Percentiles rank a stretch among this genome's conserved stretches.
Evolutionary conservation across 2,797 vertebrate species (phyloP).

Genomic region (Siniperca obscura): DNA sequence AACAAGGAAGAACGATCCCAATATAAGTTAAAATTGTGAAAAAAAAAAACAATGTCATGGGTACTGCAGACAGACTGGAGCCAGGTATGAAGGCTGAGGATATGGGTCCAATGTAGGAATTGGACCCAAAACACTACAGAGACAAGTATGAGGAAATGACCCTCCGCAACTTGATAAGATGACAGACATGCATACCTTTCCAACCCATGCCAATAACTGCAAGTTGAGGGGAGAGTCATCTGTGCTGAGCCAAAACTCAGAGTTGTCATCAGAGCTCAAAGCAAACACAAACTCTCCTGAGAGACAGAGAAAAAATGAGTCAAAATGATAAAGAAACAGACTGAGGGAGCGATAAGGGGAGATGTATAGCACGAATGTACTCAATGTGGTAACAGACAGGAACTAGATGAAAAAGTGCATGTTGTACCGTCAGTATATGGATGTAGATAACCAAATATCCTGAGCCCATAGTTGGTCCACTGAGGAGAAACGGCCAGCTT

Average conservation of each 20-base stretch:
- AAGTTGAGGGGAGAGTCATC: conserved; percentile 88
- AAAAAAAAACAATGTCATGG: too few species aligned
- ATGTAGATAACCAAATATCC: conserved; percentile 96
- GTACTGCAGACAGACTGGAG: too few species aligned
- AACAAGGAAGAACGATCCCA: too few species aligned
- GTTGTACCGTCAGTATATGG: conserved; percentile 88
- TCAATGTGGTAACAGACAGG: neutral
- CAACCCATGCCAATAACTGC: conserved; percentile 88
- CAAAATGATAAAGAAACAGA: neutral
- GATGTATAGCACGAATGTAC: neutral
- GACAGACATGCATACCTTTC: conserved; percentile 85
- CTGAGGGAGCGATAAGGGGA: neutral
- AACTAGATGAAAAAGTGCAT: neutral
- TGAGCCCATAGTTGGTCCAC: conserved; percentile 95
- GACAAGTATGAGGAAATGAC: neutral
- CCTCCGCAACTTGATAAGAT: neutral
- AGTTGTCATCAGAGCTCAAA: conserved; percentile 93
- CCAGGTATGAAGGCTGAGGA: too few species aligned
- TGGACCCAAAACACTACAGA: neutral
- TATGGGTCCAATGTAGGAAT: too few species aligned
- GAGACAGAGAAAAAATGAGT: neutral
- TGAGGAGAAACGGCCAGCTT: conserved; percentile 92
- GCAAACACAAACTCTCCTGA: conserved; percentile 94
- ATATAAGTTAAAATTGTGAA: too few species aligned
- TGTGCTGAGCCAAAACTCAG: conserved; percentile 95